phyloP scores from a whole-genome alignment of 1,140 invertebrate genomes.

The Magallana angulata region DNA sequence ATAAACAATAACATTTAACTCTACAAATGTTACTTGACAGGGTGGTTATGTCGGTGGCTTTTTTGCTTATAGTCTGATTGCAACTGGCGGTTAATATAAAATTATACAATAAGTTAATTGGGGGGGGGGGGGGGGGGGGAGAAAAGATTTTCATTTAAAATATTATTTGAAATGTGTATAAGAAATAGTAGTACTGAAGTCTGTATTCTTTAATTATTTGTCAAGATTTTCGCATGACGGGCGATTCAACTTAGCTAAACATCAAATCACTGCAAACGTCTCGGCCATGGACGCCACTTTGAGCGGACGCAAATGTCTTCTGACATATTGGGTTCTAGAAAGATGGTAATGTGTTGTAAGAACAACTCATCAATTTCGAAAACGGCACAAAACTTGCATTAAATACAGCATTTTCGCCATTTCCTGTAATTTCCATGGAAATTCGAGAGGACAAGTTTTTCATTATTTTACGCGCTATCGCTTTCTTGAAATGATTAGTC shows the following conservation, averaged over 20 bases:
- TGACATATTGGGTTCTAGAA: slow-evolving; percentile 33
- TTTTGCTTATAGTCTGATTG: neutral
- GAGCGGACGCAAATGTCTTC: slow-evolving; percentile 34
- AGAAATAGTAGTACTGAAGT: too few species aligned
- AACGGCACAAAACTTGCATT: slow-evolving; percentile 43
- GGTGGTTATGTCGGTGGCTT: too few species aligned
- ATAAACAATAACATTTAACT: slow-evolving; percentile 18
- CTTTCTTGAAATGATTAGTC: slow-evolving; percentile 44
- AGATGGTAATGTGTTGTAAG: slow-evolving; percentile 42
- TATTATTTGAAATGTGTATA: too few species aligned
- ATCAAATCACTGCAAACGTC: slow-evolving; percentile 4
- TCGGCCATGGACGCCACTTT: neutral
- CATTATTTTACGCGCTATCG: slow-evolving; percentile 45
- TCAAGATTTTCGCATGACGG: slow-evolving; percentile 19
- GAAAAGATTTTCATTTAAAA: too few species aligned
- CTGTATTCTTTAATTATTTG: neutral
- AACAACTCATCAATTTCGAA: slow-evolving; percentile 40
- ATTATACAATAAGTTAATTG: too few species aligned
- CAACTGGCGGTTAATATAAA: neutral
- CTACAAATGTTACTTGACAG: neutral
- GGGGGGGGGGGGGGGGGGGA: too few species aligned
- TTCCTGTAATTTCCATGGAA: slow-evolving; percentile 43
- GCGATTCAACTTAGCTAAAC: slow-evolving; percentile 11
- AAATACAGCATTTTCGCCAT: slow-evolving; percentile 42
- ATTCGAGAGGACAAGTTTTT: slow-evolving; percentile 43